phyloP scores from a whole-genome alignment of 1,140 invertebrate species.

The Ditylenchus dipsaci region DNA sequence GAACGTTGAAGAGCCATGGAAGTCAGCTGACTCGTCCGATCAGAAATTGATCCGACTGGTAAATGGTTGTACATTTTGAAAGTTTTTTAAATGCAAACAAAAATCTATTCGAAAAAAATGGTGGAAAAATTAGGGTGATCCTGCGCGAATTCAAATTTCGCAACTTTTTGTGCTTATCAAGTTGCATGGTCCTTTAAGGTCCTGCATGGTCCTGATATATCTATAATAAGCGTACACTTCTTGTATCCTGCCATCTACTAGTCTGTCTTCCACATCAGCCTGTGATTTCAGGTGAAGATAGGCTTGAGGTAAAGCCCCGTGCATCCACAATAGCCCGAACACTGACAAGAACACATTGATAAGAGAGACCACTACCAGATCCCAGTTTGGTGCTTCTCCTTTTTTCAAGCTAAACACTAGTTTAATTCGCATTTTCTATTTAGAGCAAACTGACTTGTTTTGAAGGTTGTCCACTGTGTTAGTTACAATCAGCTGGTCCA shows the following conservation, averaged over 20 bases:
- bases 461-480: conserved; percentile 61
- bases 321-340: conserved; percentile 61
- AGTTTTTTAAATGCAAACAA: too few species aligned
- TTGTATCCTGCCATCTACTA: conserved; percentile 60
- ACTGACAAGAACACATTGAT: conserved; percentile 60
- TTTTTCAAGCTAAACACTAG: conserved; percentile 59
- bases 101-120: too few species aligned
- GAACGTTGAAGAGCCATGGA: too few species aligned
- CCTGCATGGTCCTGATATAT: background rate
- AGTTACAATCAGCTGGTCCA: conserved; percentile 61
- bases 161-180: too few species aligned
- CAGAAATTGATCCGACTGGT: too few species aligned
- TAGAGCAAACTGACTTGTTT: conserved; percentile 59
- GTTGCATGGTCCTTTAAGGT: too few species aligned
- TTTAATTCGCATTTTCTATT: too few species aligned
- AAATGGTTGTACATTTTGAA: too few species aligned
- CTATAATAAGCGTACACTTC: conserved; percentile 53
- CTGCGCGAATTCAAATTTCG: too few species aligned
- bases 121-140: too few species aligned
- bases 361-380: conserved; percentile 60
- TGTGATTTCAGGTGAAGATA: conserved; percentile 61
- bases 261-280: conserved; percentile 60
- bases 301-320: conserved; percentile 60
- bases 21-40: too few species aligned
- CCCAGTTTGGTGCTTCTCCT: conserved; percentile 62